Evolutionary conservation across 2,113 vertebrate genomes (phyloP).

Genomic region (Oncorhynchus masou): DNA sequence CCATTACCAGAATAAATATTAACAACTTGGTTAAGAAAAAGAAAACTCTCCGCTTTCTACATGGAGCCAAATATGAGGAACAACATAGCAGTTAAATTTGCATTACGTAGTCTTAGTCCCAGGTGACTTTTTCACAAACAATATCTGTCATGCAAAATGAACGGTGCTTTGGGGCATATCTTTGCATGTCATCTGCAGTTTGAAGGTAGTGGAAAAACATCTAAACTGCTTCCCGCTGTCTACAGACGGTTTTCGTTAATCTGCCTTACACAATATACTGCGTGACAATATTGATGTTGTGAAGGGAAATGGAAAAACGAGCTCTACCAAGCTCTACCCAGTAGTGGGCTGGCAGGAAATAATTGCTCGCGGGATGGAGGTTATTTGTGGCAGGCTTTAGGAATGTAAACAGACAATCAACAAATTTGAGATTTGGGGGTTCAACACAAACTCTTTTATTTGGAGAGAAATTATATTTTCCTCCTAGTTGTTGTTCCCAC

Average conservation of each 20-base stretch:
- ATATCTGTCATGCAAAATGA: background rate
- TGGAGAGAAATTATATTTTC: constrained; percentile 10
- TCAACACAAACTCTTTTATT: constrained; percentile 23
- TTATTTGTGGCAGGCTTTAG: too few species aligned
- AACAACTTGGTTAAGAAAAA: background rate
- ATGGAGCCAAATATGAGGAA: background rate
- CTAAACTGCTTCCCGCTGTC: background rate
- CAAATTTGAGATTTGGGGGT: background rate
- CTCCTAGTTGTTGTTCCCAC: constrained; percentile 3
- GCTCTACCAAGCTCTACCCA: background rate
- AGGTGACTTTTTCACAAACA: constrained; percentile 1
- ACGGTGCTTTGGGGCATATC: background rate
- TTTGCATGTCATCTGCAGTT: constrained; percentile 1
- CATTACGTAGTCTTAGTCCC: constrained; percentile 5
- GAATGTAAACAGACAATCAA: background rate
- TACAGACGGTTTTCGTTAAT: background rate
- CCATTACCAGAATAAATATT: background rate
- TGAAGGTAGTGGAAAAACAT: background rate
- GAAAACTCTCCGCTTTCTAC: background rate
- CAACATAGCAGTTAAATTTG: constrained; percentile 14
- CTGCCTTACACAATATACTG: constrained; percentile 1
- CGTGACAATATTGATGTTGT: background rate
- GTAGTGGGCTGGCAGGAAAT: background rate
- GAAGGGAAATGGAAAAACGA: background rate
- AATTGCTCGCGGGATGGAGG: background rate